Percentiles rank a stretch among this genome's conserved stretches.
Conservation (phyloP, 2,113 vertebrate genomes). For the Rhabdomys dilectus region DNA sequence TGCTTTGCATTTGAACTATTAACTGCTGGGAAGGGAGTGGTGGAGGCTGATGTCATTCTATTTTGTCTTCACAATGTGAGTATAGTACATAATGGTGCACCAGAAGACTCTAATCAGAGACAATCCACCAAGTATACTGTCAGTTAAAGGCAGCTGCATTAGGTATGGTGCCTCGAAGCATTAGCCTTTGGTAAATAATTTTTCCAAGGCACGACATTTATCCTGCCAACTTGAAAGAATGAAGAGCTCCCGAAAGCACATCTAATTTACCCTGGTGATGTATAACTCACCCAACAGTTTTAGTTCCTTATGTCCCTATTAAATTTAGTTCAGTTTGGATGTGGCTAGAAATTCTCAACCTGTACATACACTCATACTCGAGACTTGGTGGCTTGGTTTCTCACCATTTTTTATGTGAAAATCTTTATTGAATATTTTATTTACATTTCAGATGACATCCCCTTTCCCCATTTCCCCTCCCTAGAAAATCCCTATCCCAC, state of each 20-base stretch:
- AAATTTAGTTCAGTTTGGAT: constrained; percentile 49
- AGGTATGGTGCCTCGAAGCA: constrained; percentile 12
- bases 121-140: background rate
- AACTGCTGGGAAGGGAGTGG: constrained; percentile 7
- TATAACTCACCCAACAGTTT: constrained; percentile 34
- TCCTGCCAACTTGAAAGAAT: constrained; percentile 56
- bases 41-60: background rate
- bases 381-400: background rate
- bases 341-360: background rate
- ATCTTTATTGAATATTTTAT: too few relatives aligned
- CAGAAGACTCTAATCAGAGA: background rate
- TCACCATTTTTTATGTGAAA: too few relatives aligned
- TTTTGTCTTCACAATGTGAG: background rate
- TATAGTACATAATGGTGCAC: background rate
- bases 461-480: too few relatives aligned
- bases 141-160: constrained; percentile 32
- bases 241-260: constrained; percentile 23
- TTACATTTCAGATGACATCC: too few relatives aligned
- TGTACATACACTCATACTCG: background rate
- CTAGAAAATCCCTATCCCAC: too few relatives aligned
- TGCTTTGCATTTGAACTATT: constrained; percentile 51
- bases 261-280: constrained; percentile 59
- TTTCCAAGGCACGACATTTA: constrained; percentile 30
- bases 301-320: constrained; percentile 22
- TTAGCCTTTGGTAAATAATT: constrained; percentile 57